Evolutionary conservation across 2,888 invertebrate species (phyloP).

Genomic region (Ctenicera cuprea): DNA sequence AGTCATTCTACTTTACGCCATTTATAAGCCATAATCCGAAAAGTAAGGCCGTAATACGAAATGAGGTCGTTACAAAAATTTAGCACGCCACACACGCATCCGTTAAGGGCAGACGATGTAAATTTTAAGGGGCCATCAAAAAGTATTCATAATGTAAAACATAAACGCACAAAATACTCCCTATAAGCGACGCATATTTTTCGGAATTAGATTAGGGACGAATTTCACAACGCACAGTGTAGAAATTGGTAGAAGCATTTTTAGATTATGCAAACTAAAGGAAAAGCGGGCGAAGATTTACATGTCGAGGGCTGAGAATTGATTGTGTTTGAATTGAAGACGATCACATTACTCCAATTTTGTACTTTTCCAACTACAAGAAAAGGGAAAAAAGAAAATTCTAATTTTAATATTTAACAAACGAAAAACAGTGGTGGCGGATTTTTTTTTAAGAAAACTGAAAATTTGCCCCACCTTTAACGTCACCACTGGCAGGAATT

Average conservation of each 20-base stretch:
- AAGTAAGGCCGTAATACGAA: slow-evolving; percentile 38
- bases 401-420: too few species aligned
- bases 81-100: slow-evolving; percentile 43
- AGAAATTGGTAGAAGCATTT: slow-evolving; percentile 26
- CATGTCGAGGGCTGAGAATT: slow-evolving; percentile 14
- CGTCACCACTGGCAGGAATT: too few species aligned
- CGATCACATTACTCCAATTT: slow-evolving; percentile 8
- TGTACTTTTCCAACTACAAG: slow-evolving; percentile 7
- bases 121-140: slow-evolving; percentile 48
- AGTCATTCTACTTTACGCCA: slow-evolving; percentile 35
- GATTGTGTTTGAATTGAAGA: slow-evolving; percentile 26
- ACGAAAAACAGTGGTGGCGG: neutral
- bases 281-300: slow-evolving; percentile 29
- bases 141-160: slow-evolving; percentile 39
- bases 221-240: slow-evolving; percentile 17
- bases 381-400: neutral
- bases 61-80: slow-evolving; percentile 48
- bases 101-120: slow-evolving; percentile 38
- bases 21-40: slow-evolving; percentile 36
- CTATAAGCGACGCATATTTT: slow-evolving; percentile 14
- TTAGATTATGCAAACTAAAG: slow-evolving; percentile 40
- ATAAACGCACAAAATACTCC: slow-evolving; percentile 37
- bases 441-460: too few species aligned
- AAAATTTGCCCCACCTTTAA: neutral
- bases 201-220: slow-evolving; percentile 5